Percentiles rank a stretch among this genome's conserved stretches.
Conservation (phyloP, 2,888 invertebrate genomes). For the Tryphoninae sp. region DNA sequence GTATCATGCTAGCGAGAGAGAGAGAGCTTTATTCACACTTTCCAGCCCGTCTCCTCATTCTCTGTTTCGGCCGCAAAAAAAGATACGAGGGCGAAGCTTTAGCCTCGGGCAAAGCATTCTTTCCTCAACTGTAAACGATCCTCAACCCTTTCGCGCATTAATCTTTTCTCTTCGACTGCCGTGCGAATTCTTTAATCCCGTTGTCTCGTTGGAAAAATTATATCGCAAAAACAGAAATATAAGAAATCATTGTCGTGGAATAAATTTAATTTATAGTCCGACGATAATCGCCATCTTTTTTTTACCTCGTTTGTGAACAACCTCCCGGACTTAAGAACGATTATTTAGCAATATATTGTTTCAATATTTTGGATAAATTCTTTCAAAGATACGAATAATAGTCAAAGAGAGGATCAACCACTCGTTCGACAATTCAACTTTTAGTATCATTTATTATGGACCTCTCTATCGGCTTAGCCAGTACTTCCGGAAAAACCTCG, state of each 20-base stretch:
- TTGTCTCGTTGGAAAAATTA: conserved; percentile 18
- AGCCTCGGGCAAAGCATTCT: conserved; percentile 50
- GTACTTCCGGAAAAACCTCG: not conserved
- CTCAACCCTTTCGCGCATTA: conserved; percentile 48
- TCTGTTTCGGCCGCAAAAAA: not conserved
- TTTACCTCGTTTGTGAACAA: too few species aligned
- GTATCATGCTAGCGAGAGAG: conserved; percentile 28
- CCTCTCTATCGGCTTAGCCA: not conserved
- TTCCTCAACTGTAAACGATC: conserved; percentile 38
- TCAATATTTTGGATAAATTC: too few species aligned
- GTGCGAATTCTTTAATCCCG: conserved; percentile 7
- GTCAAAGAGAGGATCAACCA: too few species aligned
- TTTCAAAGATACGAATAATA: not conserved
- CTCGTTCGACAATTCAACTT: too few species aligned
- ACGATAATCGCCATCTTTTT: too few species aligned
- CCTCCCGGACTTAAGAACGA: too few species aligned
- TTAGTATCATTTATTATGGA: not conserved
- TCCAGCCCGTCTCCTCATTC: not conserved
- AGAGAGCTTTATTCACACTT: not conserved
- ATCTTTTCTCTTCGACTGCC: conserved; percentile 35
- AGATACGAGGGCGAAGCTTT: not conserved
- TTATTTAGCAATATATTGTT: too few species aligned
- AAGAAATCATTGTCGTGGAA: too few species aligned
- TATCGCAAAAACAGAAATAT: not conserved
- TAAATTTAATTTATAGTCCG: too few species aligned